Evolutionary conservation across 2,113 vertebrate genomes (phyloP).

Genomic region (Astatoreochromis straeleni): DNA sequence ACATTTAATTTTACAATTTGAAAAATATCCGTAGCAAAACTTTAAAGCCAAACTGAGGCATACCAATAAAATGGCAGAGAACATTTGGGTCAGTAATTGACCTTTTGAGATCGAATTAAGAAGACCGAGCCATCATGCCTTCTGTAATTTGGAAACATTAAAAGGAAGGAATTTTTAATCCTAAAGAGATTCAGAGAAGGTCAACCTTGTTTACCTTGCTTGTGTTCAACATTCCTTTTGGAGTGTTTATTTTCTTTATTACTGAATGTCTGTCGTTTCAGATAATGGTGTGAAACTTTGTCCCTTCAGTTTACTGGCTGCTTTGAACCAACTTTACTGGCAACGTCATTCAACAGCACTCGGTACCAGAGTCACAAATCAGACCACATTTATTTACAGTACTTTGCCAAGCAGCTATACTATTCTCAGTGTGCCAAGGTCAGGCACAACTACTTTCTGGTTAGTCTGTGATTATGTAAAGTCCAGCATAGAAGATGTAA

Average conservation of each 20-base stretch:
- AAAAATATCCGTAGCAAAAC: background rate
- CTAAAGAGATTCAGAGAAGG: background rate
- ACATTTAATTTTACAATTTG: background rate
- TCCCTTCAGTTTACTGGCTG: background rate
- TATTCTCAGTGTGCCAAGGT: background rate
- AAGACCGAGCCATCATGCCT: background rate
- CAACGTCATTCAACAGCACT: background rate
- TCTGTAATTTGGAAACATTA: background rate
- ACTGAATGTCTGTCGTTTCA: background rate
- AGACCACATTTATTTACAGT: background rate
- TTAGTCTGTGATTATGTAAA: background rate
- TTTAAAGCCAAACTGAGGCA: background rate
- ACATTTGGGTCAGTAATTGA: background rate
- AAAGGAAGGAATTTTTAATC: background rate
- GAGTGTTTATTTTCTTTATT: background rate
- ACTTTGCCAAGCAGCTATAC: background rate
- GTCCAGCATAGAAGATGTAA: background rate
- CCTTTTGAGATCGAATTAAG: background rate
- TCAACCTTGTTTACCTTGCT: background rate
- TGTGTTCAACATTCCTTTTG: background rate
- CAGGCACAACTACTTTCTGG: background rate
- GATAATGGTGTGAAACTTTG: background rate
- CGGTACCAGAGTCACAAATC: background rate
- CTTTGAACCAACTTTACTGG: background rate
- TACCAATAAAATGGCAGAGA: background rate